Evolutionary conservation across 2,113 vertebrate genomes (phyloP).

Genomic region (Tichodroma muraria): DNA sequence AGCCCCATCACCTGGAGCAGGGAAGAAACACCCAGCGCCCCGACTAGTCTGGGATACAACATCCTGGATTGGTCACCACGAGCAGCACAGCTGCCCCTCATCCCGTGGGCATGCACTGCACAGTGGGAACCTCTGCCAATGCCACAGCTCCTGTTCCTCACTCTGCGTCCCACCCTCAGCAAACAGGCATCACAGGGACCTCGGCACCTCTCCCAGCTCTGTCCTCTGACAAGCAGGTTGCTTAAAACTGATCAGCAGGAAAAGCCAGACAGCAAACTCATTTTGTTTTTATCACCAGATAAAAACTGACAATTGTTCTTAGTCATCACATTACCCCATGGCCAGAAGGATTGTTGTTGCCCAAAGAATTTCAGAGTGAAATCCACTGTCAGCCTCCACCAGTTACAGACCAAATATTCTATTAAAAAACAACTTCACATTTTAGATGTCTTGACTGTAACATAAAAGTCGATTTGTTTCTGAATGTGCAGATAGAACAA

Average conservation of each 20-base stretch:
- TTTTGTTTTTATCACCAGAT: not conserved
- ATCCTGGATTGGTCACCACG: not conserved
- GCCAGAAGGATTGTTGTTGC: not conserved
- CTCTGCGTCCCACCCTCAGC: not conserved
- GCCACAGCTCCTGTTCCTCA: not conserved
- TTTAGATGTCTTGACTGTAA: not conserved
- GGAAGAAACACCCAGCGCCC: not conserved
- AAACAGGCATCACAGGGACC: not conserved
- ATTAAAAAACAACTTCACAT: not conserved
- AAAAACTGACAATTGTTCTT: not conserved
- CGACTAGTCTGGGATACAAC: not conserved
- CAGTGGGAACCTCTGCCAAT: not conserved
- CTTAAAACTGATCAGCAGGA: not conserved
- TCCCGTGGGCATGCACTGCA: not conserved
- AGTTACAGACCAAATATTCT: not conserved
- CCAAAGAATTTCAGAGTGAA: not conserved
- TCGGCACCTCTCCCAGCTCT: not conserved
- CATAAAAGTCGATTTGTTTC: not conserved
- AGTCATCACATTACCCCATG: not conserved
- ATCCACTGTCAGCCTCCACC: not conserved
- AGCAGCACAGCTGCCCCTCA: not conserved
- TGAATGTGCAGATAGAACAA: not conserved
- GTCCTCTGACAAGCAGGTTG: not conserved
- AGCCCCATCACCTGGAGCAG: accelerated
- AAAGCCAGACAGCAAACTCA: not conserved